phyloP scores from a whole-genome alignment of 2,113 vertebrate genomes.

The Calcarius ornatus region DNA sequence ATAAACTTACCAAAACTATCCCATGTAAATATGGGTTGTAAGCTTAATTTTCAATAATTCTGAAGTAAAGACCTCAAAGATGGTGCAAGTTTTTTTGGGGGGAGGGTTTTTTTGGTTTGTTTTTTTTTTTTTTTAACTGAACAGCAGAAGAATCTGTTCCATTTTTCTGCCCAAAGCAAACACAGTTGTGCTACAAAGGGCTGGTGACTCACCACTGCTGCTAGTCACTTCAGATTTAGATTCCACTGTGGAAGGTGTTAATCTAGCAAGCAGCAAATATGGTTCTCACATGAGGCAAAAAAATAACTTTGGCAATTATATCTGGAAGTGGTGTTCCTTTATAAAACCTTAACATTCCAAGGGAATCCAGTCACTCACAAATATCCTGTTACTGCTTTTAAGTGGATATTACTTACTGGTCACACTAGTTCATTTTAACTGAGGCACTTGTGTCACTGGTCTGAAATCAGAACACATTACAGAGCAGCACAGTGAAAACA shows the following conservation, averaged over 20 bases:
- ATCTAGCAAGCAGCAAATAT: not conserved
- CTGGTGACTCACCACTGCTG: not conserved
- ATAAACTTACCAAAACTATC: not conserved
- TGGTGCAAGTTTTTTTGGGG: rapidly evolving
- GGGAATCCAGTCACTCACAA: not conserved
- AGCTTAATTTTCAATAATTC: not conserved
- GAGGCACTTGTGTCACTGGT: not conserved
- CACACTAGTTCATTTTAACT: not conserved
- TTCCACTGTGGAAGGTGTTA: not conserved
- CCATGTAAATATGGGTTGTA: not conserved
- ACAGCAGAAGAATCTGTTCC: not conserved
- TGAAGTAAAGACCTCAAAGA: not conserved
- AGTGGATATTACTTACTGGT: not conserved
- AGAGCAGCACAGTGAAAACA: not conserved
- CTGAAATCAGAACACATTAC: not conserved
- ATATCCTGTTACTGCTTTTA: not conserved
- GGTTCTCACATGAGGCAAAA: not conserved
- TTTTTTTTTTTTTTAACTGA: not conserved
- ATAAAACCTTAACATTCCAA: not conserved
- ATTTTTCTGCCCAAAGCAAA: not conserved
- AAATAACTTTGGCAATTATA: not conserved
- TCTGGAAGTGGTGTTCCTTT: not conserved
- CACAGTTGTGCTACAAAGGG: not conserved
- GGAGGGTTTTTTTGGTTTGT: too few species aligned
- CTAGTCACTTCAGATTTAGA: not conserved